A percentile compares a stretch with the other conserved stretches of the same genome.
phyloP scores from a whole-genome alignment of 1,140 invertebrate genomes.

The Drosophila simulans region DNA sequence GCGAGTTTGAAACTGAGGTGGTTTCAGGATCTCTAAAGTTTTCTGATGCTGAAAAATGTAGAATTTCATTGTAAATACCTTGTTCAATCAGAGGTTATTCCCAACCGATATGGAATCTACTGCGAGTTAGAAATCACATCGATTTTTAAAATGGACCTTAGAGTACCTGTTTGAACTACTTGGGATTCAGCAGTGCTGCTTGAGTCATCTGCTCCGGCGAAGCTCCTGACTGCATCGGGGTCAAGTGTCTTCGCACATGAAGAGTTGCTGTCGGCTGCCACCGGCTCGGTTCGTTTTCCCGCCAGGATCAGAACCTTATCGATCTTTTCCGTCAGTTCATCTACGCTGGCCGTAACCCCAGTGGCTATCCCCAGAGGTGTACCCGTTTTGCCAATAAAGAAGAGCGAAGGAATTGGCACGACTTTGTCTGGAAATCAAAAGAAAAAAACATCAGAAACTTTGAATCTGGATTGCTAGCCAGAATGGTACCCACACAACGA shows the following conservation, averaged over 20 bases:
- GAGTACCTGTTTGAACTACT: slow-evolving; percentile 1
- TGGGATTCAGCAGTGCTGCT: background rate
- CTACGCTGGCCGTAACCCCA: slow-evolving; percentile 85
- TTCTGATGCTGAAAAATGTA: background rate
- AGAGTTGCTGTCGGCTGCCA: slow-evolving; percentile 54
- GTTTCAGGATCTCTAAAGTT: background rate
- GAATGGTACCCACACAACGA: slow-evolving; percentile 89
- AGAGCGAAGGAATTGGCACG: slow-evolving; percentile 92
- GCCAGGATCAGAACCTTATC: slow-evolving; percentile 84
- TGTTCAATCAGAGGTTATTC: background rate
- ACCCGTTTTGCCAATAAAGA: slow-evolving; percentile 93
- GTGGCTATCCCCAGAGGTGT: slow-evolving; percentile 91
- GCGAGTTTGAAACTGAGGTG: background rate
- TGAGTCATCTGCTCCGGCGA: slow-evolving; percentile 49
- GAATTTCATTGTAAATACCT: background rate
- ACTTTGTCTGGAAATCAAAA: slow-evolving; percentile 88
- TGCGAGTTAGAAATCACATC: too few relatives aligned
- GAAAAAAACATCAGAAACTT: background rate
- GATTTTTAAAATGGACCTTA: background rate
- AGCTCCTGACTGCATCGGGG: slow-evolving; percentile 23
- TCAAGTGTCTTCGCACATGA: background rate
- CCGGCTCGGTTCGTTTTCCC: slow-evolving; percentile 67
- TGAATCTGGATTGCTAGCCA: background rate
- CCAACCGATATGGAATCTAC: too few relatives aligned
- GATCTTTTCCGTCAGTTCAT: slow-evolving; percentile 86